Evolutionary conservation across 2,888 invertebrate genomes (phyloP), one percentile per base, ranked within the genome.

Genomic region (Oscheius sp.): DNA sequence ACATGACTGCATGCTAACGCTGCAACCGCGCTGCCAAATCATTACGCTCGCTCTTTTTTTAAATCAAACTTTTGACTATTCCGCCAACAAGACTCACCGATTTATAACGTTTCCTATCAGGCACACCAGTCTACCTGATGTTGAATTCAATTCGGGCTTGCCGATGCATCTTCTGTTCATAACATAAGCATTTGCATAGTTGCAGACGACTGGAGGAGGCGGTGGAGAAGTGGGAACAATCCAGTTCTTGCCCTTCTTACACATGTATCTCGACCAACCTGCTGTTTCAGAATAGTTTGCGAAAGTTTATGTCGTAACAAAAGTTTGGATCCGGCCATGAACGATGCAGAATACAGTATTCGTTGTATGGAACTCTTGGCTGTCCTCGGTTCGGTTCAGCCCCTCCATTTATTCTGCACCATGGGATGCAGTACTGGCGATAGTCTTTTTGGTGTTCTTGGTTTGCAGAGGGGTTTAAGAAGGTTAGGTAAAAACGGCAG

Each of bases 1-100:
- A 82, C 84, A 71, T 51, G 71, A 70, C 70, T 65, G 66, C 57
- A 73, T 42, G 42, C 0, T 7, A 0, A 42, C 42, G 42, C 42
- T 3, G 3, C 42, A 42, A 5, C 7, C 42, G 42, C 42, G 42
- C 42, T 42, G 42, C 42, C 42, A 7, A 42, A 5, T 42, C 3
- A 7, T 42, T 42, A 7, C 7, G 42, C 42, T 42, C 0, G 42
- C 7, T 7, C 42, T 5, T 21, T 21, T 21, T 21, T 21, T 21
- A 0, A 21, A 21, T 0, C 21, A 21, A 21, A 21, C 21, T 21
- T 21, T 21, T 21, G 29, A 10, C 29, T 29, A 21, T 53, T 53
- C 11, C 29, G 50, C 1, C 0, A 53, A 4, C n/a, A 53, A 53
- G 4, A 53, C 53, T 53, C 29, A 1, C 57, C 1, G 29, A 1